Evolutionary conservation across 2,888 invertebrate species (phyloP).

Genomic region (Athalia cordata): DNA sequence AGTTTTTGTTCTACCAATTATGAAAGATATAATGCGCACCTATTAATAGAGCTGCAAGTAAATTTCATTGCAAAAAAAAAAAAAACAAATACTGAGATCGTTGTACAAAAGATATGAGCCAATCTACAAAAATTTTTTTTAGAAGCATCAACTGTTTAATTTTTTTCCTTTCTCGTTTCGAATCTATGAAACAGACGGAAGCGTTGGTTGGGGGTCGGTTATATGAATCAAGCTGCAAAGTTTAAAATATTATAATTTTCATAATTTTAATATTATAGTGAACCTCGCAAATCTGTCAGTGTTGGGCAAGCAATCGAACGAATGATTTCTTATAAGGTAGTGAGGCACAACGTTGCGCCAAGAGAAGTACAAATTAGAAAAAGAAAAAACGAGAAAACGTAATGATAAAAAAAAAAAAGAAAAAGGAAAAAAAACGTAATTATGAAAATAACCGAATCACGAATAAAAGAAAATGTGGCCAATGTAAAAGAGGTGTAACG

Average conservation of each 20-base stretch:
- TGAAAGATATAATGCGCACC: no score
- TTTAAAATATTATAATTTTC: constrained; percentile 61
- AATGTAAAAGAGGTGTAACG: constrained; percentile 65
- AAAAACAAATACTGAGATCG: no score
- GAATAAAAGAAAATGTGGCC: constrained; percentile 48
- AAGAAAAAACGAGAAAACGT: constrained; percentile 49
- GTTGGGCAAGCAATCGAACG: constrained; percentile 64
- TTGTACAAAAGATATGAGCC: no score
- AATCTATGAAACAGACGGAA: neutral
- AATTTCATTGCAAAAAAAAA: no score
- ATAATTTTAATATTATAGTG: constrained; percentile 57
- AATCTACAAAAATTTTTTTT: no score
- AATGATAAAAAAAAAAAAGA: constrained; percentile 44
- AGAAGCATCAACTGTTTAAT: no score
- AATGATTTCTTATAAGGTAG: constrained; percentile 59
- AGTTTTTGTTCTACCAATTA: no score
- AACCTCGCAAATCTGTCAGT: constrained; percentile 64
- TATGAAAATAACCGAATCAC: constrained; percentile 62
- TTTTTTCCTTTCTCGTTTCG: no score
- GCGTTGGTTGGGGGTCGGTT: neutral
- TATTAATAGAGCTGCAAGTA: no score
- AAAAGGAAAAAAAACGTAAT: constrained; percentile 50
- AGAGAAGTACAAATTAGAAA: constrained; percentile 68
- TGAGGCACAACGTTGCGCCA: constrained; percentile 63
- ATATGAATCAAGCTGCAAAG: constrained; percentile 59